Percentiles rank a stretch among this genome's conserved stretches.
Evolutionary conservation across 1,140 invertebrate species (phyloP).

Genomic region (Diplogasteroides magnus): DNA sequence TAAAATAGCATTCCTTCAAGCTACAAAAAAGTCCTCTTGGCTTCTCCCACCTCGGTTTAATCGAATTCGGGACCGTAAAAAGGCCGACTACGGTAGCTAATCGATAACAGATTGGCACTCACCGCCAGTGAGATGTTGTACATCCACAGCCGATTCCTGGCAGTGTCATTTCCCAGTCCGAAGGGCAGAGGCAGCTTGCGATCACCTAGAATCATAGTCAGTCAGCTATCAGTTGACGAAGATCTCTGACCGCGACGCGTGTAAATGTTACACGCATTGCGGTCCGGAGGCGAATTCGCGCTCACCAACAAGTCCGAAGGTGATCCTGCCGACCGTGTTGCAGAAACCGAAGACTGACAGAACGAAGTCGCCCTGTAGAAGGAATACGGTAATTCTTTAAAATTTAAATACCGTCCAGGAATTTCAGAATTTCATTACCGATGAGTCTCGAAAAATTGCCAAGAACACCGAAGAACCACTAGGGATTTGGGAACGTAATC

Average conservation of each 20-base stretch:
- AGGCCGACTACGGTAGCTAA: too few species aligned
- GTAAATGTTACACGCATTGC: too few species aligned
- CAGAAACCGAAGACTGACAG: conserved; percentile 84
- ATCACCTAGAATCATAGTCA: too few species aligned
- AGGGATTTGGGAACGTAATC: too few species aligned
- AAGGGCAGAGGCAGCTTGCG: conserved; percentile 76
- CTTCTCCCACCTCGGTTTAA: background rate
- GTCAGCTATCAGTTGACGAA: too few species aligned
- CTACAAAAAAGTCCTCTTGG: background rate
- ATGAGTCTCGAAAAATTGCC: too few species aligned
- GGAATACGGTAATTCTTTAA: too few species aligned
- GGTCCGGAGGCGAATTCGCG: too few species aligned
- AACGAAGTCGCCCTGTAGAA: conserved; percentile 72
- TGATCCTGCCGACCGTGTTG: conserved; percentile 72
- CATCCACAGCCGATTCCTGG: conserved; percentile 65
- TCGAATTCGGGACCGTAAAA: background rate
- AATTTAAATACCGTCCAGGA: too few species aligned
- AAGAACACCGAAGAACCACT: too few species aligned
- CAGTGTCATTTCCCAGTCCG: conserved; percentile 77
- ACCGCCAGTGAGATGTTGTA: conserved; percentile 81
- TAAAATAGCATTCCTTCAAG: background rate
- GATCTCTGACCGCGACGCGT: too few species aligned
- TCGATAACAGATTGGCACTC: conserved; percentile 4
- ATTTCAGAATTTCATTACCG: too few species aligned
- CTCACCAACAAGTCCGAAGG: conserved; percentile 61